Conservation (phyloP, 2,797 vertebrate genomes). For the Chelon labrosus region DNA sequence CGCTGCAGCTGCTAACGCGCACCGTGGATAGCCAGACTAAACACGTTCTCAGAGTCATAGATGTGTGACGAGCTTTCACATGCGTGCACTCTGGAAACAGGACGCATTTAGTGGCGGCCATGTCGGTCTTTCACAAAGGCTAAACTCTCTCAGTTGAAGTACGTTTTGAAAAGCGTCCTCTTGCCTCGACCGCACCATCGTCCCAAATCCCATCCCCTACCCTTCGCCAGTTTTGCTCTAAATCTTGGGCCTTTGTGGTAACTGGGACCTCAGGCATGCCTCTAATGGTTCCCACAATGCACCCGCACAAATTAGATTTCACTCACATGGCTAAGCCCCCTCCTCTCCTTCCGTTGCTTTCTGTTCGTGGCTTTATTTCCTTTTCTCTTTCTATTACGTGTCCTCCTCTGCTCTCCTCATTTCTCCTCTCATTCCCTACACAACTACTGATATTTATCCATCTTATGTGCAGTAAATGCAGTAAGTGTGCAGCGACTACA, state of each 20-base stretch:
- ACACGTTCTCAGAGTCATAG: neutral
- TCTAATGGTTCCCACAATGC: conserved; percentile 67
- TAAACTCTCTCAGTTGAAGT: neutral
- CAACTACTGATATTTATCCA: conserved; percentile 45
- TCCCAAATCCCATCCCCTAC: conserved; percentile 18
- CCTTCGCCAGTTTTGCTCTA: conserved; percentile 32
- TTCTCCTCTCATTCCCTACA: conserved; percentile 16
- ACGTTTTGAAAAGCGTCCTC: conserved; percentile 6
- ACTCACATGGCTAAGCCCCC: conserved; percentile 50
- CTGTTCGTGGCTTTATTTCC: conserved; percentile 24
- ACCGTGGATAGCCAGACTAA: neutral
- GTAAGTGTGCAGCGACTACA: too few relatives aligned
- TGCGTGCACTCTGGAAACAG: neutral
- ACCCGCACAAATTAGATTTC: conserved; percentile 71
- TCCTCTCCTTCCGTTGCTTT: conserved; percentile 4
- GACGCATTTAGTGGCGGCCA: neutral
- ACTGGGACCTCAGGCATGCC: conserved; percentile 59
- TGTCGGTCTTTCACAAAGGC: neutral
- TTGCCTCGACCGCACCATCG: conserved; percentile 17
- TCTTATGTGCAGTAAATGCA: conserved; percentile 31
- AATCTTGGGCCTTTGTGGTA: conserved; percentile 50
- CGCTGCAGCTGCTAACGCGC: conserved; percentile 46
- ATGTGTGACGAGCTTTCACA: neutral
- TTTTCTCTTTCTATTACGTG: neutral
- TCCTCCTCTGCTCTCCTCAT: neutral